Evolutionary conservation across 2,888 invertebrate species (phyloP).

Genomic region (Drosophila meridiana): DNA sequence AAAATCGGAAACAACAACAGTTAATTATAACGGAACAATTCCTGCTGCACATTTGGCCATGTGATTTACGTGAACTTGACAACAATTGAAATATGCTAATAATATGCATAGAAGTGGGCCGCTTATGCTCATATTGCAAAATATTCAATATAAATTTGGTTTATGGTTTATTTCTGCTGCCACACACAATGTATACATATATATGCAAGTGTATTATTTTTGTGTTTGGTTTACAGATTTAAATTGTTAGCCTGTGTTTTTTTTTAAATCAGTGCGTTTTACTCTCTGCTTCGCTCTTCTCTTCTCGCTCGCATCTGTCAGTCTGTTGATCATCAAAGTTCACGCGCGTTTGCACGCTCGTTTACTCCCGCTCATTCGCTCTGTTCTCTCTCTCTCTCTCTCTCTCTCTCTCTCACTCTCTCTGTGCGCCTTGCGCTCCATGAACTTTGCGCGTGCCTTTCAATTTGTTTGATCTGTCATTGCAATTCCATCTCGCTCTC

Average conservation of each 20-base stretch:
- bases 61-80: constrained; percentile 60
- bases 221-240: constrained; percentile 72
- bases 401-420: neutral
- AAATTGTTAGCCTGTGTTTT: constrained; percentile 39
- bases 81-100: constrained; percentile 47
- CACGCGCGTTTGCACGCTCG: constrained; percentile 9
- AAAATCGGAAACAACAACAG: constrained; percentile 17
- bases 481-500: constrained; percentile 42
- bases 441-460: constrained; percentile 56
- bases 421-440: constrained; percentile 16
- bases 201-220: constrained; percentile 46
- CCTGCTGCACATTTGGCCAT: constrained; percentile 39
- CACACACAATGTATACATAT: constrained; percentile 13
- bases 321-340: constrained; percentile 29
- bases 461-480: constrained; percentile 56
- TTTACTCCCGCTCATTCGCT: constrained; percentile 13
- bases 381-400: constrained; percentile 3
- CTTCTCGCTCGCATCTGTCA: constrained; percentile 19
- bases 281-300: constrained; percentile 1
- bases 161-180: constrained; percentile 72
- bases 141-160: constrained; percentile 53
- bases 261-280: constrained; percentile 31
- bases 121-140: constrained; percentile 26
- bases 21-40: constrained; percentile 18
- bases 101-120: constrained; percentile 22